Conservation (phyloP, 1,140 invertebrate genomes). For the Tetramorium parvispinum region DNA sequence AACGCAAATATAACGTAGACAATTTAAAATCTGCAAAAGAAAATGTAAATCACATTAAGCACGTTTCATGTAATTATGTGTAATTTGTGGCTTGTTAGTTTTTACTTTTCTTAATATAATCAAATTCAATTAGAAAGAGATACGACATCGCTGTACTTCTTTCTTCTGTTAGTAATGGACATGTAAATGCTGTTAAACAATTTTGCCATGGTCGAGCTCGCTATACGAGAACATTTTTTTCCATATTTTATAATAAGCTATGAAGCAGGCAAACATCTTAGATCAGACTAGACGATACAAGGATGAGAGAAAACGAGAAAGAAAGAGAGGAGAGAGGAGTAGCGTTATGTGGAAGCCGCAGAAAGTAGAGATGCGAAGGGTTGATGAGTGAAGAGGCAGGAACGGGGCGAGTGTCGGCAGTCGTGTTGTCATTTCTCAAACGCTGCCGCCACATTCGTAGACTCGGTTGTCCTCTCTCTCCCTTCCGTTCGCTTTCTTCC, state of each 20-base stretch:
- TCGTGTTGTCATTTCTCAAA: conserved; percentile 80
- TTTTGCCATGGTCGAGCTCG: conserved; percentile 67
- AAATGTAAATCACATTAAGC: conserved; percentile 6
- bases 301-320: neutral
- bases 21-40: neutral
- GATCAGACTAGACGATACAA: neutral
- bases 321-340: conserved; percentile 3
- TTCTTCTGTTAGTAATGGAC: conserved; percentile 72
- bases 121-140: neutral
- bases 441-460: conserved; percentile 67
- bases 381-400: neutral
- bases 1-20: conserved; percentile 15
- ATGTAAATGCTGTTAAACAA: conserved; percentile 78
- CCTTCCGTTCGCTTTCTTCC: neutral
- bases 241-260: conserved; percentile 72
- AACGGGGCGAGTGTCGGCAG: conserved; percentile 61
- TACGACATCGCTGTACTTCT: neutral
- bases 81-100: neutral
- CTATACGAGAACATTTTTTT: conserved; percentile 65
- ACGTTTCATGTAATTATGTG: neutral
- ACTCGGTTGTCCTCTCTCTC: conserved; percentile 39
- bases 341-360: neutral
- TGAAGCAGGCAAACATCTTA: conserved; percentile 31
- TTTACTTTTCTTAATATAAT: neutral
- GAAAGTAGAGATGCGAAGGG: neutral